Percentiles rank a stretch among this genome's conserved stretches.
These are phyloP conservation scores for Hemaris fuciformis DNA, from an alignment of 2,888 invertebrate genomes.

Conservation along the genomic window DNA sequence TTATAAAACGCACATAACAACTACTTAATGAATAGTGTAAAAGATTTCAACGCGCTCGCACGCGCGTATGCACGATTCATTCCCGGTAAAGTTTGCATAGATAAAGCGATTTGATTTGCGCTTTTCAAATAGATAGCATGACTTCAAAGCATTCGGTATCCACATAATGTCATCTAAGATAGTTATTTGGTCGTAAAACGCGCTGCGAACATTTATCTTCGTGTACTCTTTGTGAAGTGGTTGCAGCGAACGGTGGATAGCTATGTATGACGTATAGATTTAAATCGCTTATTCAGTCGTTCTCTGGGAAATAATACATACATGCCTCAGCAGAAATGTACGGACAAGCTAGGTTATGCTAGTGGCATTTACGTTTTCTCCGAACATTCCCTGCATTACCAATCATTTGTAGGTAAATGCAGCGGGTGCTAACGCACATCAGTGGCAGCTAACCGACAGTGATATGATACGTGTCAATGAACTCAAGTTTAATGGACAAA, in stretches of 20 bases:
- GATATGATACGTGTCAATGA: slow-evolving; percentile 17
- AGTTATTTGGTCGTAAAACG: not conserved
- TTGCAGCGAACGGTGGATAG: not conserved
- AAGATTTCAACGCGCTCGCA: slow-evolving; percentile 15
- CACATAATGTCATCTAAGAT: not conserved
- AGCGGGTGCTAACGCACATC: slow-evolving; percentile 10
- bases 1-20: not conserved
- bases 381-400: slow-evolving; percentile 4
- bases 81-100: not conserved
- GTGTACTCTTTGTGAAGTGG: not conserved
- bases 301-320: not conserved
- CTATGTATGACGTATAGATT: not conserved
- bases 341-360: not conserved
- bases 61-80: not conserved
- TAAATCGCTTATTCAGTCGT: not conserved
- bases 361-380: slow-evolving; percentile 9
- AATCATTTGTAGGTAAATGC: slow-evolving; percentile 10
- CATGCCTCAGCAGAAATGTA: slow-evolving; percentile 2
- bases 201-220: not conserved
- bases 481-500: slow-evolving; percentile 14
- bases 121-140: not conserved
- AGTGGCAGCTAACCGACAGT: not conserved
- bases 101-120: not conserved
- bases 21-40: slow-evolving; percentile 18
- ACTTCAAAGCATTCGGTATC: not conserved